Conservation (phyloP, 2,113 vertebrate species). For the Podilymbus podiceps region DNA sequence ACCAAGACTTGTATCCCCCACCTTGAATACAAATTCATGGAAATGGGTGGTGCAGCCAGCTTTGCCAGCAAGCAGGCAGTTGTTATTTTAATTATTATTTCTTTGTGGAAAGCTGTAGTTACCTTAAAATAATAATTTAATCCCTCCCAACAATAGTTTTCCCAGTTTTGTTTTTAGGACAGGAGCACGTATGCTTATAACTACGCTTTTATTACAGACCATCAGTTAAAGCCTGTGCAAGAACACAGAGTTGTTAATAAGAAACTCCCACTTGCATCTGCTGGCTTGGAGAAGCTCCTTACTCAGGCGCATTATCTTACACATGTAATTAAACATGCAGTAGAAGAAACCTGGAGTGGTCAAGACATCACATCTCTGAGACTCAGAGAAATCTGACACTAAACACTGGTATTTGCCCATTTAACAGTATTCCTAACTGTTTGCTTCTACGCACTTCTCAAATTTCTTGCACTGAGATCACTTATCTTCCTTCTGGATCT, state of each 20-base stretch:
- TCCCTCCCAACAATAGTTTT: conserved; percentile 43
- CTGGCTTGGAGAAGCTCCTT: conserved; percentile 33
- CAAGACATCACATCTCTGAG: not conserved
- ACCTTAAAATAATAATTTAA: conserved; percentile 64
- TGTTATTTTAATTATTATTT: conserved; percentile 66
- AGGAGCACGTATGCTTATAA: not conserved
- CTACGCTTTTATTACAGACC: conserved; percentile 24
- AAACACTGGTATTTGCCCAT: not conserved
- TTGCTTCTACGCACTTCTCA: not conserved
- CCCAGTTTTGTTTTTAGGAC: conserved; percentile 33
- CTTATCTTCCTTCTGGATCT: not conserved
- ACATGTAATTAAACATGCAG: not conserved
- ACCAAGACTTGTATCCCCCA: conserved; percentile 26
- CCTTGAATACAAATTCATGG: conserved; percentile 66
- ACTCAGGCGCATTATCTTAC: not conserved
- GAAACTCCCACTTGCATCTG: conserved; percentile 58
- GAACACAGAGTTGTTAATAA: conserved; percentile 29
- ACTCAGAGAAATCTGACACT: not conserved
- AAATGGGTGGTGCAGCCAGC: conserved; percentile 68
- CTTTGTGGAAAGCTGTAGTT: conserved; percentile 50
- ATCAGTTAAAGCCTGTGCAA: not conserved
- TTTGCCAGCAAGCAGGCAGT: conserved; percentile 48
- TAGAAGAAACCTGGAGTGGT: not conserved
- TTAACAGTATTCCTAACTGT: not conserved
- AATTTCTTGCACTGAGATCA: not conserved